phyloP scores from a whole-genome alignment of 1,140 invertebrate species.

The Armadillidium nasatum region DNA sequence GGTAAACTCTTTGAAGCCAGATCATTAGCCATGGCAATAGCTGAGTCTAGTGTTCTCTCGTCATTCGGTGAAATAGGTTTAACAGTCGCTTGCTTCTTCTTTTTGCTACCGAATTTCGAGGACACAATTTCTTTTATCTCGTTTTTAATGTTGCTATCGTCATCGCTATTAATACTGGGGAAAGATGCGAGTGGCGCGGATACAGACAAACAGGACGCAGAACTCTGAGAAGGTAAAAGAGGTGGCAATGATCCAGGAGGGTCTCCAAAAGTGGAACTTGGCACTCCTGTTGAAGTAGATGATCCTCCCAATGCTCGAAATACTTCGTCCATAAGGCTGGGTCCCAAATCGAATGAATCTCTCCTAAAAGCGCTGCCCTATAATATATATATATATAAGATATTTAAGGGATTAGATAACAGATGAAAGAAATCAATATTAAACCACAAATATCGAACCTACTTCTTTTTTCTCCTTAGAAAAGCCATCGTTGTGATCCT shows the following conservation, averaged over 20 bases:
- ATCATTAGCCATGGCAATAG: constrained; percentile 89
- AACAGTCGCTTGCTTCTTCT: constrained; percentile 69
- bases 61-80: constrained; percentile 92
- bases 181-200: not conserved
- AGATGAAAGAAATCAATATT: too few species aligned
- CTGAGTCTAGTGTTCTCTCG: constrained; percentile 84
- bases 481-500: constrained; percentile 52
- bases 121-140: constrained; percentile 69
- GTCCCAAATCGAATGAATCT: constrained; percentile 80
- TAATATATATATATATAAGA: too few species aligned
- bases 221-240: constrained; percentile 29
- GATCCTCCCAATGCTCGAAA: constrained; percentile 65
- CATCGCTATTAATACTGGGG: constrained; percentile 41
- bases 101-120: constrained; percentile 56
- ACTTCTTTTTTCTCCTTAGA: constrained; percentile 12
- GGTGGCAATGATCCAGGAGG: constrained; percentile 32
- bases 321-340: constrained; percentile 89
- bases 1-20: constrained; percentile 81
- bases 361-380: constrained; percentile 25
- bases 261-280: constrained; percentile 21
- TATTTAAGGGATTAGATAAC: too few species aligned
- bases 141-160: constrained; percentile 66
- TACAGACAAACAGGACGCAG: constrained; percentile 19
- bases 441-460: too few species aligned
- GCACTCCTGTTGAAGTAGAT: constrained; percentile 31